Base-by-base conservation (phyloP, 2,888 invertebrate genomes). In the Macropis europaea region DNA sequence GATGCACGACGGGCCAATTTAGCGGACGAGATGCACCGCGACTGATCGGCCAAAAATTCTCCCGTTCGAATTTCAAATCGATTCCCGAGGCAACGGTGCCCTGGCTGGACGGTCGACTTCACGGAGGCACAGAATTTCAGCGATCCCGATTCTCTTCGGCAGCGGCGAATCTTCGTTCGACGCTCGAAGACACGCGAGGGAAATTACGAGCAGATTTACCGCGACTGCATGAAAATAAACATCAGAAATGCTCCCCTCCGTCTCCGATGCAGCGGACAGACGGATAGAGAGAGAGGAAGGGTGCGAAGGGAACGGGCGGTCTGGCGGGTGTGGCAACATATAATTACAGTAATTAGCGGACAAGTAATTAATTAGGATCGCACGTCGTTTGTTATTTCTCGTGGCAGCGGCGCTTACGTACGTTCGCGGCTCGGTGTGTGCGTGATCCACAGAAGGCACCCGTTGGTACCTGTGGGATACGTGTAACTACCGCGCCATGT, bases 311-410 rank as follows among this genome's bases (percentile, higher is more conserved):
- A 28, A 69, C 50, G 54, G 47, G 57, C 61, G 32, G 43, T 57
- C 71, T 60, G 40, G 62, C 77, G 81, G 83, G 84, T 82, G 86
- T 83, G 84, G 79, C 82, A 81, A 84, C 80, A 78, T 84, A 82
- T 86, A 86, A 86, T 88, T 84, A 86, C 79, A 72, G 85, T 84
- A 86, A 87, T 86, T 85, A 86, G 82, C 81, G 77, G 74, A 73
- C 82, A 76, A 73, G 83, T 84, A 85, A 88, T 88, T 88, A 88
- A 88, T 88, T 87, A 84, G 81, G 81, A 83, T 84, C 77, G 84
- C 87, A 86, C 83, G 84, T 86, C 82, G 82, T 88, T 85, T 81
- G 84, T 87, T 86, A 87, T 82, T 87, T 86, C 83, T 80, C 76
- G 67, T 63, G 73, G 71, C 71, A 74, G 57, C 69, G 71, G 57